Conservation (phyloP, 2,113 vertebrate genomes). For the Eublepharis macularius region DNA sequence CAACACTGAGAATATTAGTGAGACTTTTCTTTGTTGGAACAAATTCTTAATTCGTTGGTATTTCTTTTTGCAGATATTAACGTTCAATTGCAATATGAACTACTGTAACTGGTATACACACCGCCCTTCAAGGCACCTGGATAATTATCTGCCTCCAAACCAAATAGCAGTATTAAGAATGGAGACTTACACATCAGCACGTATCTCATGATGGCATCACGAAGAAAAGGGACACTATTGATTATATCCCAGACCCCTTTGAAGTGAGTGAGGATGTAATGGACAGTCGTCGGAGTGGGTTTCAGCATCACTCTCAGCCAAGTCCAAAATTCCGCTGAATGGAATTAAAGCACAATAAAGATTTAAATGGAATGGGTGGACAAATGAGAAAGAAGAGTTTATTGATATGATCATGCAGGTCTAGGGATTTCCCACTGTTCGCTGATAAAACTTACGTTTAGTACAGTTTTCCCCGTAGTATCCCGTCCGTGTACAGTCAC, state of each 20-base stretch:
- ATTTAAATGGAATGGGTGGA: background rate
- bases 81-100: background rate
- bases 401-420: accelerated
- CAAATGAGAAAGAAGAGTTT: accelerated
- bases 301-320: slow-evolving; percentile 85
- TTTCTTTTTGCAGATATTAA: too few relatives aligned
- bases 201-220: slow-evolving; percentile 89
- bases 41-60: too few relatives aligned
- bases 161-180: too few relatives aligned
- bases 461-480: slow-evolving; percentile 90
- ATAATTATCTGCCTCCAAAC: background rate
- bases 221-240: slow-evolving; percentile 88
- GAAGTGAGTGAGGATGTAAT: slow-evolving; percentile 95
- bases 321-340: slow-evolving; percentile 89
- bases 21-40: too few relatives aligned
- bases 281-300: slow-evolving; percentile 88
- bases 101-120: background rate
- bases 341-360: background rate
- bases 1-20: too few relatives aligned
- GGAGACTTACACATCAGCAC: slow-evolving; percentile 91
- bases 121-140: background rate
- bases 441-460: slow-evolving; percentile 78
- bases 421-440: background rate
- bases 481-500: slow-evolving; percentile 93
- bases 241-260: slow-evolving; percentile 92